A percentile compares a stretch with the other conserved stretches of the same genome.
phyloP scores from a whole-genome alignment of 1,140 invertebrate genomes.

The Drosophila pandora region DNA sequence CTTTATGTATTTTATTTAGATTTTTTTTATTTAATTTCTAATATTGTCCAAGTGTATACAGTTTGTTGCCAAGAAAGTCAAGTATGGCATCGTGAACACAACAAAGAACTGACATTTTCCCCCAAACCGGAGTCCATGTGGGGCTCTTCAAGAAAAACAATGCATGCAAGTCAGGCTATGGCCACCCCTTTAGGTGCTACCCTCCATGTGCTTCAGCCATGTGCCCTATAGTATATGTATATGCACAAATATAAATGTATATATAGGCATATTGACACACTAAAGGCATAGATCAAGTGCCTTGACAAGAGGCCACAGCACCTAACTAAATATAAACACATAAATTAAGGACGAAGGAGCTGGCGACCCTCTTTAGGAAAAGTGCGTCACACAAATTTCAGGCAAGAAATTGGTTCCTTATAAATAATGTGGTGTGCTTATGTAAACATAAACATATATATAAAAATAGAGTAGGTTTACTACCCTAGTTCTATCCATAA shows the following conservation, averaged over 20 bases:
- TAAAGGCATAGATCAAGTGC: conserved; percentile 71
- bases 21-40: neutral
- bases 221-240: conserved; percentile 2
- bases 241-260: conserved; percentile 1
- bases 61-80: conserved; percentile 46
- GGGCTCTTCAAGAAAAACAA: conserved; percentile 64
- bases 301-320: conserved; percentile 49
- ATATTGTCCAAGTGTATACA: conserved; percentile 18
- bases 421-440: neutral
- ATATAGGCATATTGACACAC: conserved; percentile 72
- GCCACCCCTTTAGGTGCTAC: conserved; percentile 1
- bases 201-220: conserved; percentile 4
- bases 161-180: conserved; percentile 59
- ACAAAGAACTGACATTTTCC: conserved; percentile 47
- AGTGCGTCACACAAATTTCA: conserved; percentile 15
- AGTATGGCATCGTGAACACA: conserved; percentile 65
- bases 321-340: conserved; percentile 55
- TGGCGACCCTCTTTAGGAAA: neutral
- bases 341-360: conserved; percentile 46
- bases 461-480: too few species aligned
- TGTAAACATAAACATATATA: too few species aligned
- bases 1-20: neutral
- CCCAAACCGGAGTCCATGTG: conserved; percentile 8
- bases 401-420: conserved; percentile 1
- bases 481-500: too few species aligned